These are phyloP conservation scores for Sternotherus odoratus DNA, from an alignment of 2,797 vertebrate species.

Conservation along the genomic window DNA sequence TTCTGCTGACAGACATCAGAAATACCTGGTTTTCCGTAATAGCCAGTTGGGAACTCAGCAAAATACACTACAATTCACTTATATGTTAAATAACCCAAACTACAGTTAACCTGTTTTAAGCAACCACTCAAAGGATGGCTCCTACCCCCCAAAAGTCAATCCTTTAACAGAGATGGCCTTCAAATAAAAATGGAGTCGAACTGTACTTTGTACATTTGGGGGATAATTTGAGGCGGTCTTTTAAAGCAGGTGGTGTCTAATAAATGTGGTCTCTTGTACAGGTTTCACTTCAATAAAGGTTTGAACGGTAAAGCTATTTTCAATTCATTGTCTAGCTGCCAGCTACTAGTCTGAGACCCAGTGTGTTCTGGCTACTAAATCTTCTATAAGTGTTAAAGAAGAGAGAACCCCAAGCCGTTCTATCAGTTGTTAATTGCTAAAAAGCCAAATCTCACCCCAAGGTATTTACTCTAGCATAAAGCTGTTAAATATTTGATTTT, in stretches of 20 bases:
- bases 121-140: neutral
- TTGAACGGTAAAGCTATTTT: neutral
- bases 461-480: neutral
- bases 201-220: neutral
- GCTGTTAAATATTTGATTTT: neutral
- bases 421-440: neutral
- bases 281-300: neutral
- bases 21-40: neutral
- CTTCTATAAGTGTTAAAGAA: neutral
- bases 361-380: neutral
- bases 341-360: neutral
- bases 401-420: neutral
- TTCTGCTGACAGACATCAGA: neutral
- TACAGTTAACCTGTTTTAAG: constrained; percentile 22
- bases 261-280: neutral
- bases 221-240: neutral
- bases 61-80: constrained; percentile 35
- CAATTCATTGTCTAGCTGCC: neutral
- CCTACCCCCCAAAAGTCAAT: fast-evolving
- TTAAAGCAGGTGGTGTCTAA: neutral
- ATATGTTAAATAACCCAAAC: constrained; percentile 52
- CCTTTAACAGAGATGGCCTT: fast-evolving
- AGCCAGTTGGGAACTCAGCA: constrained; percentile 68
- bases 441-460: neutral
- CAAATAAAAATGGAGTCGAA: neutral